These are phyloP conservation scores for Glandiceps talaboti DNA, from an alignment of 53 echinoderm and acorn worm species.

Conservation along the genomic window DNA sequence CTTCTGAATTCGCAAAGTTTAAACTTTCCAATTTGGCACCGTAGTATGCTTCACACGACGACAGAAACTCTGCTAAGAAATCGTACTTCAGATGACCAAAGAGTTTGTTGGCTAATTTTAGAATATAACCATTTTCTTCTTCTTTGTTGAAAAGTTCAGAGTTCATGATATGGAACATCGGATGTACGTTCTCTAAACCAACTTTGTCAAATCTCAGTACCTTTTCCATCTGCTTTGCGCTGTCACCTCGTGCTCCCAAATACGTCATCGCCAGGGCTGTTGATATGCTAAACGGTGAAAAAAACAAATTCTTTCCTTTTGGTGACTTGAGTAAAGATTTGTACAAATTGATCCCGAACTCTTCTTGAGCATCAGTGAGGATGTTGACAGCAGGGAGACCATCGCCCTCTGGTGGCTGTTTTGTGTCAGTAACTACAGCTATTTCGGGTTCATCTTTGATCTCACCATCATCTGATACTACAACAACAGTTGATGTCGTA, in stretches of 20 bases:
- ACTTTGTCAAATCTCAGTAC: conserved; percentile 35
- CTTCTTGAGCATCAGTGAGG: conserved; percentile 5
- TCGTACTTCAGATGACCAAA: conserved; percentile 33
- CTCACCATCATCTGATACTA: not conserved
- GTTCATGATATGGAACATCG: not conserved
- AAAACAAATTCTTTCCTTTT: conserved; percentile 47
- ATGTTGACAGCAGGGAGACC: not conserved
- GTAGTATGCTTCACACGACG: conserved; percentile 21
- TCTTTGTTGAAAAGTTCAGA: not conserved
- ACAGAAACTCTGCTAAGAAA: conserved; percentile 31
- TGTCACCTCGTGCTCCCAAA: conserved; percentile 59
- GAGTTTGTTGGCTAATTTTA: conserved; percentile 43
- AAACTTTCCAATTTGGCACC: not conserved
- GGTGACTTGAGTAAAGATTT: conserved; percentile 6
- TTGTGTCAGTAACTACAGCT: not conserved
- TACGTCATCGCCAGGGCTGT: conserved; percentile 64
- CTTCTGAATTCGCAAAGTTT: conserved; percentile 4
- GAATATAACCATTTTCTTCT: conserved; percentile 16
- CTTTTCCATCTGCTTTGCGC: conserved; percentile 46
- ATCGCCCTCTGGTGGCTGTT: not conserved
- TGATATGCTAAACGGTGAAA: conserved; percentile 66
- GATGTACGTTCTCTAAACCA: not conserved
- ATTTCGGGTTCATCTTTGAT: not conserved
- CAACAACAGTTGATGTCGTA: not conserved
- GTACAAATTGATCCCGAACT: conserved; percentile 31